Conservation (phyloP, 2,797 vertebrate species). For the Anisognathus igniventris region DNA sequence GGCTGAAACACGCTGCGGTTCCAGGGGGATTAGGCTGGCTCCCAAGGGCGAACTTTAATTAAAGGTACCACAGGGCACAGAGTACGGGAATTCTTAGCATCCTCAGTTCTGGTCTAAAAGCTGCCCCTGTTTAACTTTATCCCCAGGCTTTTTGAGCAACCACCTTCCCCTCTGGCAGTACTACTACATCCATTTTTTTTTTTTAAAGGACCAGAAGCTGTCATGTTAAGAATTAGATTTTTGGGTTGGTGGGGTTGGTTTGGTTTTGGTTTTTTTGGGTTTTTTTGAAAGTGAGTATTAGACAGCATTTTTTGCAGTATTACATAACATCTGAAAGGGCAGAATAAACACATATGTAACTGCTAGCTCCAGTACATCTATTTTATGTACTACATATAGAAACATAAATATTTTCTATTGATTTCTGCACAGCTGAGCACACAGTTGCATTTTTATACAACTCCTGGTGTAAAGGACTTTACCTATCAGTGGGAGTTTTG, state of each 20-base stretch:
- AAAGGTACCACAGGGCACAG: slow-evolving; percentile 50
- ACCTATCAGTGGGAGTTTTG: neutral
- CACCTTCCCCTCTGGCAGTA: slow-evolving; percentile 20
- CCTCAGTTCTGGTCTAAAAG: slow-evolving; percentile 34
- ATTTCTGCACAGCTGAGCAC: neutral
- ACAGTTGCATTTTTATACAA: neutral
- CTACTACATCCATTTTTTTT: neutral
- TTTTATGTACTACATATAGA: neutral
- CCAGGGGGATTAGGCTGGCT: slow-evolving; percentile 51
- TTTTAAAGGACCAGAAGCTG: slow-evolving; percentile 54
- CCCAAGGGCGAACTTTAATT: slow-evolving; percentile 64
- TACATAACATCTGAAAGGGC: neutral
- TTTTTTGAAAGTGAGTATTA: slow-evolving; percentile 36
- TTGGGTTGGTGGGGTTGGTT: neutral
- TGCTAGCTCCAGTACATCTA: neutral
- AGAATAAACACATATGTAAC: neutral
- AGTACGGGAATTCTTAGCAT: slow-evolving; percentile 41
- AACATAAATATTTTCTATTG: neutral
- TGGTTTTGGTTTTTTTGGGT: neutral
- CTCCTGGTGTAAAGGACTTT: neutral
- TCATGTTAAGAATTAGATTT: slow-evolving; percentile 60
- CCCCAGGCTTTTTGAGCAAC: slow-evolving; percentile 32
- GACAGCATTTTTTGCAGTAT: slow-evolving; percentile 37
- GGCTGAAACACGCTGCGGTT: slow-evolving; percentile 6
- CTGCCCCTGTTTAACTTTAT: slow-evolving; percentile 43